Evolutionary conservation across 2,797 vertebrate species (phyloP), one percentile per base, ranked within the genome.

Genomic region (Mormyrus proboscirostris): DNA sequence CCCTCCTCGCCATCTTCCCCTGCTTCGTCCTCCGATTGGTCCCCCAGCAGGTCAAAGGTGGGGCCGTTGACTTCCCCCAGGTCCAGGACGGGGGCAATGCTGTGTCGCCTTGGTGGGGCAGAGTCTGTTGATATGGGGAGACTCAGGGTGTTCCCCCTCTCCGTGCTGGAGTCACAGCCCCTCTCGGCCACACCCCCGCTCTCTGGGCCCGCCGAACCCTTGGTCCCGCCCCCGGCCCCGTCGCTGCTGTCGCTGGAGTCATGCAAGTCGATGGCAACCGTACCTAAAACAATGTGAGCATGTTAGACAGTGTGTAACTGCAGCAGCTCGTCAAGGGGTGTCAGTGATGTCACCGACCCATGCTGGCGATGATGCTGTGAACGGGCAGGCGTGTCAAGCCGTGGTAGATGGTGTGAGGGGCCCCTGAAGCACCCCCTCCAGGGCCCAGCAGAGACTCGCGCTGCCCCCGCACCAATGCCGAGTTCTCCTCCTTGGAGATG

Each of bases 401-500:
- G 0, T 97, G 96, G 93, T 97, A 97, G 90, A 96, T 96, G 82
- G 93, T 95, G 76, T 92, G 93, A 2, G 94, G 94, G 33, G 49
- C 94, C 44, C 93, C 95, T 90, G 93, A 94, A 91, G 93, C 88
- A 88, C 94, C 94, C 49, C 92, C 94, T 22, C 95, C 95, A 0
- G 92, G 89, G 88, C 94, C 90, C n/a, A 94, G 94, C 0, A 93
- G 91, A 12, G 95, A 94, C 89, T 97, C 96, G 89, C 94, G 93
- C 89, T 96, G 96, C 79, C 95, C 96, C 65, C 96, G 92, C 92
- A 97, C 95, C 88, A 97, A 97, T 1, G 97, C 97, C 0, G 97
- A 97, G 93, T 97, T 97, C 92, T 97, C 97, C 93, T 97, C 97
- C 92, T 97, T 97, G 90, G 97, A 97, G 92, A 97, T 96, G 90